phyloP scores from a whole-genome alignment of 1,140 invertebrate species.

The Scaptomyza hsui region DNA sequence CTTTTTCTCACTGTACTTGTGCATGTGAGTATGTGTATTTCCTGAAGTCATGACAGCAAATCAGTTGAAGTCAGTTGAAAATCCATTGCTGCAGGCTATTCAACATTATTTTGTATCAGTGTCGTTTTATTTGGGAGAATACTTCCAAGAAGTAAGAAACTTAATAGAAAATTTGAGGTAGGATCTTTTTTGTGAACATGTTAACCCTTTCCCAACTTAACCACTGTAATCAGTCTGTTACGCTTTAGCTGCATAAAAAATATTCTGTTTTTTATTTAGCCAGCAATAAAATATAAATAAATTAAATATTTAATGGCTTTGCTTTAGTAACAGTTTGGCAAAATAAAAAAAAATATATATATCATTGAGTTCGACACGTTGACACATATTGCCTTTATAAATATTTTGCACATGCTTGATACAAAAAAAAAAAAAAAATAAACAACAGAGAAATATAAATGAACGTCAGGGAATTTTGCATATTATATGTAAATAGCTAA shows the following conservation, averaged over 20 bases:
- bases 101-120: not conserved
- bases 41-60: slow-evolving; percentile 24
- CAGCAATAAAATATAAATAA: too few species aligned
- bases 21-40: slow-evolving; percentile 3
- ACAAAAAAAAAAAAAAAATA: not conserved
- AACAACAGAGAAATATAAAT: not conserved
- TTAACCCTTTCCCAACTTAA: not conserved
- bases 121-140: slow-evolving; percentile 21
- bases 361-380: slow-evolving; percentile 17
- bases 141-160: not conserved
- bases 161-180: not conserved
- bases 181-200: too few species aligned
- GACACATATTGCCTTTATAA: slow-evolving; percentile 50
- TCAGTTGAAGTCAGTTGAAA: slow-evolving; percentile 25
- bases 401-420: slow-evolving; percentile 2
- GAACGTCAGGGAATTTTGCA: not conserved
- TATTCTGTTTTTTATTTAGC: not conserved
- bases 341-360: slow-evolving; percentile 11
- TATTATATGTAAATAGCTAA: not conserved
- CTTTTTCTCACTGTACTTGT: slow-evolving; percentile 1
- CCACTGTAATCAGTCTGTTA: slow-evolving; percentile 1
- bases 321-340: too few species aligned
- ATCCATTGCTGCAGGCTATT: not conserved
- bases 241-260: not conserved
- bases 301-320: too few species aligned